Evolutionary conservation across 2,888 invertebrate species (phyloP).

Genomic region (Stenolophus ochropezus): DNA sequence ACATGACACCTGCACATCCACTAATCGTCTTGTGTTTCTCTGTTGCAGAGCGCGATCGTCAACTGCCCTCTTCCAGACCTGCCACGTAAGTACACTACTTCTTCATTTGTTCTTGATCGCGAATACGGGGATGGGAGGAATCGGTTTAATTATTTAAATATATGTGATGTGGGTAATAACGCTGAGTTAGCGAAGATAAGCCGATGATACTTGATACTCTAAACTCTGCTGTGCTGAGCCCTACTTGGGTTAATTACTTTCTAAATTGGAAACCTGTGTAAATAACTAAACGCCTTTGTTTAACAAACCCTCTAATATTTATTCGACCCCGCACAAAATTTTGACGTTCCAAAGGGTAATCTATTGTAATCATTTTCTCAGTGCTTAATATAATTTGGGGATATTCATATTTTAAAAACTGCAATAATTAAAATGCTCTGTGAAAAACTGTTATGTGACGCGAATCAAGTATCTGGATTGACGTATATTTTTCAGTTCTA

Average conservation of each 20-base stretch:
- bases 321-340: background rate
- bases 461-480: background rate
- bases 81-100: conserved; percentile 74
- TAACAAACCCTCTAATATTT: background rate
- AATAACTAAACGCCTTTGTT: conserved; percentile 14
- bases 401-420: no score
- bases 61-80: conserved; percentile 70
- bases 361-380: no score
- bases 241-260: conserved; percentile 24
- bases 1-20: conserved; percentile 28
- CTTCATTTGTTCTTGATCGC: conserved; percentile 40
- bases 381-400: no score
- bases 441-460: no score
- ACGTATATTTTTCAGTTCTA: background rate
- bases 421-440: no score
- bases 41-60: conserved; percentile 76
- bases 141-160: conserved; percentile 12
- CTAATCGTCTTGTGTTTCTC: conserved; percentile 63
- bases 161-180: background rate
- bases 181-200: conserved; percentile 10
- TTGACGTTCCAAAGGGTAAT: background rate
- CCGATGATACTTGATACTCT: conserved; percentile 36
- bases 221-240: conserved; percentile 3
- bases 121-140: background rate
- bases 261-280: conserved; percentile 44